Evolutionary conservation across 2,888 invertebrate species (phyloP).

Genomic region (Ichneumon xanthorius): DNA sequence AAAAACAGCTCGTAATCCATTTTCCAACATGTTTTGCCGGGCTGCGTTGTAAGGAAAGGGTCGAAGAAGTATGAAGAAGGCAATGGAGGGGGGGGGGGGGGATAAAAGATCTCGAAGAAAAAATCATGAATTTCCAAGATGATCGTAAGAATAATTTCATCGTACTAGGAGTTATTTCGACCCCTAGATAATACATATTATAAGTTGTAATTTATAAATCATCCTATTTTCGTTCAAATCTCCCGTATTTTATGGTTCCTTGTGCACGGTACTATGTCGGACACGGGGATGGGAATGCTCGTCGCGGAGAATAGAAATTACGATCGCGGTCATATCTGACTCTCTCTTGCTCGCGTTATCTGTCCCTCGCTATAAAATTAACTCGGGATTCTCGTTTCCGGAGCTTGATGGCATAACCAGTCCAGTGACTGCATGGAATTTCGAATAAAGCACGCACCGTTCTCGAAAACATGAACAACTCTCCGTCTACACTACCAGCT

Average conservation of each 20-base stretch:
- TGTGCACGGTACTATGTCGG: conserved; percentile 11
- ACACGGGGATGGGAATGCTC: conserved; percentile 32
- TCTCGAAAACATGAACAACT: neutral
- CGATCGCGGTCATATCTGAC: neutral
- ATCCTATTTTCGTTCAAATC: neutral
- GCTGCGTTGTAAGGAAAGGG: neutral
- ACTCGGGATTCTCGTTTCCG: conserved; percentile 40
- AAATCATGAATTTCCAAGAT: conserved; percentile 17
- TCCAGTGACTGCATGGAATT: conserved; percentile 20
- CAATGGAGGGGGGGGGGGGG: neutral
- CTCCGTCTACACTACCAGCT: neutral
- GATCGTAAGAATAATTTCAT: neutral
- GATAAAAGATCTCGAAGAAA: conserved; percentile 4
- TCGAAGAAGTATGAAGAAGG: neutral
- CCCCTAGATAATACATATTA: neutral
- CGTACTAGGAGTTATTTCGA: neutral
- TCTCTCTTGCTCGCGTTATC: conserved; percentile 20
- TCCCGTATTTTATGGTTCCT: conserved; percentile 5
- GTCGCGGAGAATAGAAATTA: conserved; percentile 20
- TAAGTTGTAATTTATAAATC: neutral
- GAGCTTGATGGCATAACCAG: conserved; percentile 30
- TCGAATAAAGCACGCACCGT: conserved; percentile 20
- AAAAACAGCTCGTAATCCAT: conserved; percentile 14
- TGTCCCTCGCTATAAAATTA: conserved; percentile 33
- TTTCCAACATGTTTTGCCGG: neutral